Conservation (phyloP, 2,797 vertebrate species). For the Oreochromis grahami region DNA sequence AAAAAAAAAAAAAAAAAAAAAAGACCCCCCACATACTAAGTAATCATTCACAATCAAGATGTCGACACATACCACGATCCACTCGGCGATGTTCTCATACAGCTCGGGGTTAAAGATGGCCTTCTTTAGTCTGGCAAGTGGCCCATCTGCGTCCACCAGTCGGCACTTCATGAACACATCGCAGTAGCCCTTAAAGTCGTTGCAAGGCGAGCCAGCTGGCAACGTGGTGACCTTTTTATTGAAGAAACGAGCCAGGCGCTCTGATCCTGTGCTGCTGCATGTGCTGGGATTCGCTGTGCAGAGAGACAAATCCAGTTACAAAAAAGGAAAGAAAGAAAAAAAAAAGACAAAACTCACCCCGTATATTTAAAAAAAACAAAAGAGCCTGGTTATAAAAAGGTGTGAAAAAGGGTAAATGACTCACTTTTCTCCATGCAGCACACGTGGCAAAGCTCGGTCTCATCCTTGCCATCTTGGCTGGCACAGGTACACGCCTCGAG, state of each 20-base stretch:
- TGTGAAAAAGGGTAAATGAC: slow-evolving; percentile 25
- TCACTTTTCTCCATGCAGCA: slow-evolving; percentile 98
- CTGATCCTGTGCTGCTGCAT: slow-evolving; percentile 95
- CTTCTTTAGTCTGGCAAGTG: slow-evolving; percentile 95
- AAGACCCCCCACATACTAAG: not conserved
- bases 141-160: slow-evolving; percentile 95
- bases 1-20: not conserved
- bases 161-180: slow-evolving; percentile 99
- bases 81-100: slow-evolving; percentile 98
- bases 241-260: slow-evolving; percentile 82
- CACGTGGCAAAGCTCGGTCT: slow-evolving; percentile 96
- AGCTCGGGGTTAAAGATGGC: slow-evolving; percentile 98
- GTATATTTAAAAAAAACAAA: not conserved
- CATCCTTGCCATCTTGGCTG: slow-evolving; percentile 90
- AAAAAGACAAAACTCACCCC: not conserved
- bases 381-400: not conserved
- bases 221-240: slow-evolving; percentile 88
- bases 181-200: slow-evolving; percentile 98
- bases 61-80: slow-evolving; percentile 89
- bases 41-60: not conserved
- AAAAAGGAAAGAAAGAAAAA: accelerated
- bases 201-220: slow-evolving; percentile 96
- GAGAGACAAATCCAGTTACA: not conserved
- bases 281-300: slow-evolving; percentile 86
- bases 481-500: slow-evolving; percentile 96